Conservation (phyloP, 2,797 vertebrate species). For the Paedocypris micromegethes region DNA sequence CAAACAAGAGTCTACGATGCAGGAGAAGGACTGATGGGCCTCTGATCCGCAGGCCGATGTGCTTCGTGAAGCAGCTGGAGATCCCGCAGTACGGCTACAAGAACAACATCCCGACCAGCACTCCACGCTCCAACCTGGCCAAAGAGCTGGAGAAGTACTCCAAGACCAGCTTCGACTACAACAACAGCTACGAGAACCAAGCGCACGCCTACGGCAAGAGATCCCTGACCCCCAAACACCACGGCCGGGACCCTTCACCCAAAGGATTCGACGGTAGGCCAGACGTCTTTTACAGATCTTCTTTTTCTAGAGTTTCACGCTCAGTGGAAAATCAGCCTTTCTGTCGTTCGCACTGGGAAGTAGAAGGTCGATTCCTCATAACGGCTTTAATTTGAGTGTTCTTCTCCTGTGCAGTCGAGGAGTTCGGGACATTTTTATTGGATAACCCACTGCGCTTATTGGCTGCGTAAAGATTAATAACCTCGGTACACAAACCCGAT, state of each 20-base stretch:
- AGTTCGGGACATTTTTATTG: constrained; percentile 26
- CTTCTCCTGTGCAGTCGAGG: neutral
- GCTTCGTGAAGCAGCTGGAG: constrained; percentile 98
- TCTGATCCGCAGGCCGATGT: constrained; percentile 85
- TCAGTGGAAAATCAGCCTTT: neutral
- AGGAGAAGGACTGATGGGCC: constrained; percentile 4
- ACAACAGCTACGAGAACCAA: constrained; percentile 78
- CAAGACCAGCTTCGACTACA: constrained; percentile 95
- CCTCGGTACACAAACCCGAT: constrained; percentile 3
- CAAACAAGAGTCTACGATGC: too few relatives aligned
- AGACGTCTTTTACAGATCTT: neutral
- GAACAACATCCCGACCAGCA: constrained; percentile 93
- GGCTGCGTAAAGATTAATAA: constrained; percentile 30
- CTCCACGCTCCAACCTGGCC: constrained; percentile 95
- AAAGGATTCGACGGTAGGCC: constrained; percentile 90
- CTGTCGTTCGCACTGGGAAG: constrained; percentile 14
- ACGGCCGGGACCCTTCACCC: constrained; percentile 87
- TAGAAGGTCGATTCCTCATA: constrained; percentile 16
- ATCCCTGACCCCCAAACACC: constrained; percentile 81
- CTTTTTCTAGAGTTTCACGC: too few relatives aligned
- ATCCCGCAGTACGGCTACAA: constrained; percentile 97
- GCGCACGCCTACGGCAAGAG: constrained; percentile 84
- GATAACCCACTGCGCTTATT: constrained; percentile 21
- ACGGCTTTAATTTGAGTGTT: constrained; percentile 13
- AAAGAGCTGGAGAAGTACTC: constrained; percentile 99